Conservation (phyloP, 64 coral and sea anemone species). For the Actinia equina region DNA sequence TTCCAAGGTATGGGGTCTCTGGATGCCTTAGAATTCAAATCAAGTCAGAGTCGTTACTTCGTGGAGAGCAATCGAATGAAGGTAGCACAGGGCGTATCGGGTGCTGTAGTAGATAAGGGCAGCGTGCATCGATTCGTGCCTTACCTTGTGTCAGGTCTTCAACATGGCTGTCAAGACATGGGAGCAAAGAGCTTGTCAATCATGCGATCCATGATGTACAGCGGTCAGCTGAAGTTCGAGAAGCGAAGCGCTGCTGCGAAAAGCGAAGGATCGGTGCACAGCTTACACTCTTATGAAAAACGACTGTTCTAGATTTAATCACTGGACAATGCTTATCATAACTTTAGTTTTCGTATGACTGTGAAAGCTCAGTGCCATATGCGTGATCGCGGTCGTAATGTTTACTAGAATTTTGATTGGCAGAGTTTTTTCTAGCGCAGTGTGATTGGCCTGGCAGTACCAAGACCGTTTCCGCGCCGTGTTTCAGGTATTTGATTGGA, state of each 20-base stretch:
- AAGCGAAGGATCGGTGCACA: conserved; percentile 66
- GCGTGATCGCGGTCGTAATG: too few species aligned
- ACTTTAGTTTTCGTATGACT: too few species aligned
- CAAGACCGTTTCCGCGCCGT: too few species aligned
- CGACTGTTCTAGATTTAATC: conserved; percentile 33
- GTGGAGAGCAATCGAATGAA: conserved; percentile 75
- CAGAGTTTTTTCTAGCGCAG: too few species aligned
- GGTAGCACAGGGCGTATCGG: conserved; percentile 87
- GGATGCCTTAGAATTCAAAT: conserved; percentile 72
- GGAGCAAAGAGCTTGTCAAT: conserved; percentile 58
- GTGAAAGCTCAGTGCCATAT: too few species aligned
- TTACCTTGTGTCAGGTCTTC: conserved; percentile 60
- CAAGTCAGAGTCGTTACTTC: conserved; percentile 91
- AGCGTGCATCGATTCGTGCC: conserved; percentile 75
- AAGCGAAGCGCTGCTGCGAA: conserved; percentile 63
- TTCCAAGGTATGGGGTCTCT: conserved; percentile 82
- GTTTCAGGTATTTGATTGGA: too few species aligned
- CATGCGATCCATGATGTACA: conserved; percentile 85
- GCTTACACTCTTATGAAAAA: conserved; percentile 87
- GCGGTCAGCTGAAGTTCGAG: conserved; percentile 84
- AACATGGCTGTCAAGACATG: conserved; percentile 94
- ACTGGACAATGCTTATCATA: not conserved
- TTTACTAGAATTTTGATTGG: too few species aligned
- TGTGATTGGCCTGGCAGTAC: too few species aligned
- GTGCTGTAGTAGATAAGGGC: conserved; percentile 78